Conservation (phyloP, 2,113 vertebrate genomes). For the Perca schrenkii region DNA sequence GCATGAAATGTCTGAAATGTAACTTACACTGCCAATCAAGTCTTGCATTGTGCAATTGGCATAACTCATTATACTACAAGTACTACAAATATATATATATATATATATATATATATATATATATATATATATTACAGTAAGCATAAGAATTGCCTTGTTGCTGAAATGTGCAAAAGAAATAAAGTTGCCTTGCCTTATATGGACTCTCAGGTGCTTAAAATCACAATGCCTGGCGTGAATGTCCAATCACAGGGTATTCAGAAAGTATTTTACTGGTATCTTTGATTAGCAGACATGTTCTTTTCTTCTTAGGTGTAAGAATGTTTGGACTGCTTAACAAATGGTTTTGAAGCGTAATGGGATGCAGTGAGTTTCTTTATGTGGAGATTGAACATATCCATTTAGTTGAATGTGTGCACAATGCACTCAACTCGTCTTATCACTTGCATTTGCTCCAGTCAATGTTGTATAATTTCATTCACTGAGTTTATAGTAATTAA, state of each 20-base stretch:
- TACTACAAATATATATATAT: neutral
- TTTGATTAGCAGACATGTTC: constrained; percentile 8
- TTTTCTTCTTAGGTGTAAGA: neutral
- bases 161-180: too few species aligned
- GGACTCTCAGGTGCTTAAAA: neutral
- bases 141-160: too few species aligned
- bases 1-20: constrained; percentile 26
- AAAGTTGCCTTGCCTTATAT: too few species aligned
- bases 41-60: neutral
- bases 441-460: constrained; percentile 27
- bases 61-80: constrained; percentile 8
- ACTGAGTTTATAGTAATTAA: constrained; percentile 11
- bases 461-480: constrained; percentile 16
- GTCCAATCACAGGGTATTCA: constrained; percentile 17
- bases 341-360: constrained; percentile 13
- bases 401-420: constrained; percentile 24
- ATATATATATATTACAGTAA: too few species aligned
- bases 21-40: neutral
- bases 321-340: neutral
- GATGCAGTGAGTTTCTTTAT: constrained; percentile 18
- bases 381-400: constrained; percentile 1
- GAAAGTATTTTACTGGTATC: neutral
- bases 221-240: neutral
- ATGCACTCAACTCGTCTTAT: constrained; percentile 20
- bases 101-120: too few species aligned